phyloP scores from a whole-genome alignment of 2,113 vertebrate species.

The Emydocephalus ijimae region DNA sequence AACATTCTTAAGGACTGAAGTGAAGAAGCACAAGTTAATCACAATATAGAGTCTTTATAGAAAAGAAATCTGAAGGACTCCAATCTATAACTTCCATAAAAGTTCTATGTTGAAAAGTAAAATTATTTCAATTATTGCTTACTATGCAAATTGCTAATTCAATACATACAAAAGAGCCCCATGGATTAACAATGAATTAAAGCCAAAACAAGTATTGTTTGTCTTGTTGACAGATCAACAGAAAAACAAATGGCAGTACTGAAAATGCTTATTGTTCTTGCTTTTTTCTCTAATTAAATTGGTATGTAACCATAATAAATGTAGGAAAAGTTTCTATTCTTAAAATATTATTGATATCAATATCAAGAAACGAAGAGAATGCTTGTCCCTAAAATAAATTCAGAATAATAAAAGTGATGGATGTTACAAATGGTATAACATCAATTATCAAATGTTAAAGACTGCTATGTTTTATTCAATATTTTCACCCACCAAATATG shows the following conservation, averaged over 20 bases:
- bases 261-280: neutral
- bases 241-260: neutral
- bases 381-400: neutral
- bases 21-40: neutral
- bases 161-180: neutral
- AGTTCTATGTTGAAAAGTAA: neutral
- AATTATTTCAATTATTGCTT: neutral
- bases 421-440: neutral
- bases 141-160: neutral
- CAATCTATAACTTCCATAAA: neutral
- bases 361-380: neutral
- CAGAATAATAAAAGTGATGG: neutral
- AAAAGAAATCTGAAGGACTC: neutral
- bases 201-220: neutral
- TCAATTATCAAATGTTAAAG: neutral
- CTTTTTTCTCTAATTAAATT: conserved; percentile 12
- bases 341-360: neutral
- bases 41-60: neutral
- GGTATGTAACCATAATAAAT: neutral
- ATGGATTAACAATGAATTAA: conserved; percentile 8
- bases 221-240: neutral
- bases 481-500: neutral
- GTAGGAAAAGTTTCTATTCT: neutral
- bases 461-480: neutral
- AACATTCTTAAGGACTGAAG: neutral